Conservation (phyloP, 2,888 invertebrate species). For the Macropis europaea region DNA sequence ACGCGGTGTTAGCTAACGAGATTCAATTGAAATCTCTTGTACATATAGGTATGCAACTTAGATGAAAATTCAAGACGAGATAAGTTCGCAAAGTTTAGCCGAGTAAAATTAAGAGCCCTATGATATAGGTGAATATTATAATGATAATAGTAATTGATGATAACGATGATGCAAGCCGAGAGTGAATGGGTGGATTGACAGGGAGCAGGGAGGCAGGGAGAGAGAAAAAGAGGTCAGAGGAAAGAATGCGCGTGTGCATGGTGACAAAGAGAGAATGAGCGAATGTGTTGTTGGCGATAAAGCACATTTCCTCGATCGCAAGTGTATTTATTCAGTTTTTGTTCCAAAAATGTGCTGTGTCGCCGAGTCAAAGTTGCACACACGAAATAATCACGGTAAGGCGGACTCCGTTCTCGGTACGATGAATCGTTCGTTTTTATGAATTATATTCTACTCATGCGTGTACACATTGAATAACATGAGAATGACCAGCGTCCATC, state of each 20-base stretch:
- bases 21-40: constrained; percentile 60
- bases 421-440: constrained; percentile 47
- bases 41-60: constrained; percentile 66
- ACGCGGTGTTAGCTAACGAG: constrained; percentile 46
- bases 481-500: not conserved
- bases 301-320: constrained; percentile 67
- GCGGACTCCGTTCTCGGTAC: constrained; percentile 41
- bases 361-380: constrained; percentile 64
- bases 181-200: constrained; percentile 13
- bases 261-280: not conserved
- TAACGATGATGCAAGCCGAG: constrained; percentile 33
- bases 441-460: no score
- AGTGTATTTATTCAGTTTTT: constrained; percentile 71
- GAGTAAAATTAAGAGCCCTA: constrained; percentile 56
- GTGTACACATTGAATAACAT: no score
- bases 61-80: constrained; percentile 53
- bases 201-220: constrained; percentile 6
- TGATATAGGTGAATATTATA: constrained; percentile 54
- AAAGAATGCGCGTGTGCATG: not conserved
- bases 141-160: constrained; percentile 48
- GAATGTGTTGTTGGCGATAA: constrained; percentile 61
- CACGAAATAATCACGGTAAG: constrained; percentile 54
- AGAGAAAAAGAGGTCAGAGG: not conserved
- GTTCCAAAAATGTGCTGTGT: constrained; percentile 68
- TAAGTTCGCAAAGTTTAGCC: constrained; percentile 63